A percentile compares a stretch with the other conserved stretches of the same genome.
Evolutionary conservation across 2,888 invertebrate genomes (phyloP).

Genomic region (Hymenopus coronatus): DNA sequence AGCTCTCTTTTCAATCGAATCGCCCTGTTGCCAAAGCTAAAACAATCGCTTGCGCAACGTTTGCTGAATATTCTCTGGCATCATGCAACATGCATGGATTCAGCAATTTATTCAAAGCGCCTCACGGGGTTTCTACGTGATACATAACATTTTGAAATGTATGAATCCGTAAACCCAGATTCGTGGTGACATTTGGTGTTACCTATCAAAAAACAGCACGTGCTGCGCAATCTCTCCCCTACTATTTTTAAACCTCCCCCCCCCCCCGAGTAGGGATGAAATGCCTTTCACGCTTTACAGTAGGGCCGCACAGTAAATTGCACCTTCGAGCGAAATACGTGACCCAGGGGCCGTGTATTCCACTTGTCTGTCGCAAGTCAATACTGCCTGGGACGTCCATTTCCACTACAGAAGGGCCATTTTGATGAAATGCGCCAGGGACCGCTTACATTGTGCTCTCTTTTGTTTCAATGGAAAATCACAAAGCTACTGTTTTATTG

Average conservation of each 20-base stretch:
- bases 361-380: not conserved
- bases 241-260: not conserved
- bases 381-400: not conserved
- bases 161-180: not conserved
- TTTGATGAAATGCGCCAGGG: not conserved
- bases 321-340: not conserved
- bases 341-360: not conserved
- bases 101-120: not conserved
- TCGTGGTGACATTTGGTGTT: not conserved
- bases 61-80: not conserved
- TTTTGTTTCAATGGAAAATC: not conserved
- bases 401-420: not conserved
- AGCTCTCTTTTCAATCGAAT: no score
- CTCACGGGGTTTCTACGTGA: not conserved
- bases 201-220: not conserved
- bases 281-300: not conserved
- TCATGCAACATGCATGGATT: not conserved
- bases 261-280: not conserved
- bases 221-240: not conserved
- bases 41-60: no score
- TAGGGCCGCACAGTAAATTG: not conserved
- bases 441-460: not conserved
- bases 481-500: not conserved
- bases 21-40: no score
- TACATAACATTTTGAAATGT: not conserved